These are phyloP conservation scores for Coboldia fuscipes DNA, from an alignment of 1,140 invertebrate species.

Conservation along the genomic window DNA sequence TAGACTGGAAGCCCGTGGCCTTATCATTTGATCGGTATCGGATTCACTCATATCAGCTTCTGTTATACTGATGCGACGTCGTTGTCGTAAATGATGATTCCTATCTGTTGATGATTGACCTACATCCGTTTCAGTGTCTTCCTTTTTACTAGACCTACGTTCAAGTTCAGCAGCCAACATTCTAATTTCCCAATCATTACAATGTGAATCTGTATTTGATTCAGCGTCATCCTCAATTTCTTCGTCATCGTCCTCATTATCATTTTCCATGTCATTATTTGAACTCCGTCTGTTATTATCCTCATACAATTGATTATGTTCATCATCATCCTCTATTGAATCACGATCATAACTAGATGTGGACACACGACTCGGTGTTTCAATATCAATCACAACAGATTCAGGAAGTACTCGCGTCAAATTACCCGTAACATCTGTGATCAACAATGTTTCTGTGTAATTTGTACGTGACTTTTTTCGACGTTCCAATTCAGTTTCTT, in stretches of 20 bases:
- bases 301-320: neutral
- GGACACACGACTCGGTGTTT: constrained; percentile 16
- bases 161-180: constrained; percentile 54
- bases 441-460: constrained; percentile 12
- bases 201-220: constrained; percentile 5
- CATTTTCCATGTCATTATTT: neutral
- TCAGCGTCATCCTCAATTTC: constrained; percentile 8
- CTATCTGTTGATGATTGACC: constrained; percentile 11
- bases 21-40: constrained; percentile 6
- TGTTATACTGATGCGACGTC: constrained; percentile 14
- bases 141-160: constrained; percentile 24
- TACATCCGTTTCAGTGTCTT: constrained; percentile 12
- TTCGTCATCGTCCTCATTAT: constrained; percentile 10
- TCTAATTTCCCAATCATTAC: constrained; percentile 49
- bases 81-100: constrained; percentile 11
- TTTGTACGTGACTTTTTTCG: constrained; percentile 6
- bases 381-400: constrained; percentile 18
- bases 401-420: constrained; percentile 10
- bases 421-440: constrained; percentile 15
- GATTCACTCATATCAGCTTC: constrained; percentile 17
- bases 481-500: constrained; percentile 12
- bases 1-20: constrained; percentile 16
- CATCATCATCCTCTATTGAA: neutral
- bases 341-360: constrained; percentile 10
- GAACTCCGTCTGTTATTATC: neutral